Percentiles rank a stretch among this genome's conserved stretches.
phyloP scores from a whole-genome alignment of 2,797 vertebrate genomes.

The Simalia tracyae region DNA sequence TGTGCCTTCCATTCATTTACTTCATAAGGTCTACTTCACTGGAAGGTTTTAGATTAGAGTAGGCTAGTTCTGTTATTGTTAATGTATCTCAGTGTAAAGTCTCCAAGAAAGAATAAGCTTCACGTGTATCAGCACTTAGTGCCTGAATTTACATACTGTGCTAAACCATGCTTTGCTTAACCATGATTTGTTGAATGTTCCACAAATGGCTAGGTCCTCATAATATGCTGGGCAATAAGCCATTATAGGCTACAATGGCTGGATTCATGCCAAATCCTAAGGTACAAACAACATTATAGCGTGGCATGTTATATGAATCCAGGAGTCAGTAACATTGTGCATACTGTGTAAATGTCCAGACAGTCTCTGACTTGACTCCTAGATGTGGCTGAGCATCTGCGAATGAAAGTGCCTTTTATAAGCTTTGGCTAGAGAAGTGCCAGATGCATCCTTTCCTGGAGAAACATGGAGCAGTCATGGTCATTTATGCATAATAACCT shows the following conservation, averaged over 20 bases:
- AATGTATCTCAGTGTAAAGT: not conserved
- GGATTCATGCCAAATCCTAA: not conserved
- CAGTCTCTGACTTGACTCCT: not conserved
- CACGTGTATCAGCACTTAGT: not conserved
- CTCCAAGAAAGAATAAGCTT: not conserved
- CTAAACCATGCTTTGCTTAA: not conserved
- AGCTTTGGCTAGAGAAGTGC: not conserved
- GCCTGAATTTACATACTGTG: not conserved
- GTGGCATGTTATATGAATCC: not conserved
- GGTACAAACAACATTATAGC: not conserved
- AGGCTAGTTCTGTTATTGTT: not conserved
- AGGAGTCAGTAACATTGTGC: not conserved
- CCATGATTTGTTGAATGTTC: not conserved
- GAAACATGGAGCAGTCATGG: not conserved
- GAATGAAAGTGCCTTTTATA: not conserved
- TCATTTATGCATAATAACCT: not conserved
- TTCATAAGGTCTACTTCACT: not conserved
- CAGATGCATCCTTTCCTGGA: not conserved
- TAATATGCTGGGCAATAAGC: not conserved
- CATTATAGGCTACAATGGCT: not conserved
- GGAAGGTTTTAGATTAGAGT: not conserved
- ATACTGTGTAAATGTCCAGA: not conserved
- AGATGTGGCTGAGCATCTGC: not conserved
- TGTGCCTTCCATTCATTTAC: not conserved
- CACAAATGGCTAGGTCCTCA: not conserved